Percentiles rank a stretch among this genome's conserved stretches.
These are phyloP conservation scores for Tiliacea citrago DNA, from an alignment of 2,888 invertebrate species.

Conservation along the genomic window DNA sequence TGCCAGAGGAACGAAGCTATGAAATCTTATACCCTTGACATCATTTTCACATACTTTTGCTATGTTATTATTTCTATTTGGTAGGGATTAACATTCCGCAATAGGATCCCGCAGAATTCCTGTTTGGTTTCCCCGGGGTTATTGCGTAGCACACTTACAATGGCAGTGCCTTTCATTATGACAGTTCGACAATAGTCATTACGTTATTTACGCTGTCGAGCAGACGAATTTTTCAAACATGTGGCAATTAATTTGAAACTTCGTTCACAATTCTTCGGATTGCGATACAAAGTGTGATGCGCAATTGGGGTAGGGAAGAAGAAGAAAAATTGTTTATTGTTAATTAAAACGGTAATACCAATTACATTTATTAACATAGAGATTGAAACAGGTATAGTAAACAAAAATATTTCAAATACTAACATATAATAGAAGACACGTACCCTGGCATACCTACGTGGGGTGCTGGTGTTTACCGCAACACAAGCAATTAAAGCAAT, in stretches of 20 bases:
- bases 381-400: no score
- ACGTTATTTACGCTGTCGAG: background rate
- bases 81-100: background rate
- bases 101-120: no score
- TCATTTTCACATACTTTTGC: background rate
- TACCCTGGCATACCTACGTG: no score
- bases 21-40: slow-evolving; percentile 36
- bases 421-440: no score
- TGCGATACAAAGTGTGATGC: background rate
- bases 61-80: background rate
- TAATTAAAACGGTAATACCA: no score
- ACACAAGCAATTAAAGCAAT: background rate
- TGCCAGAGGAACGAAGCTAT: slow-evolving; percentile 12
- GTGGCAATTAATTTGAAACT: background rate
- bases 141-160: background rate
- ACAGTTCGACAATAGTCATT: no score
- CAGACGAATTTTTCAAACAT: background rate
- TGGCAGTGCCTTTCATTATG: background rate
- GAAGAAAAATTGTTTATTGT: no score
- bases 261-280: background rate
- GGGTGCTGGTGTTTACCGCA: background rate
- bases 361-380: no score
- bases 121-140: background rate
- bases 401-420: no score
- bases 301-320: no score